A percentile compares a stretch with the other conserved stretches of the same genome.
Evolutionary conservation across 1,140 invertebrate species (phyloP).

Genomic region (Anoplolepis gracilipes): DNA sequence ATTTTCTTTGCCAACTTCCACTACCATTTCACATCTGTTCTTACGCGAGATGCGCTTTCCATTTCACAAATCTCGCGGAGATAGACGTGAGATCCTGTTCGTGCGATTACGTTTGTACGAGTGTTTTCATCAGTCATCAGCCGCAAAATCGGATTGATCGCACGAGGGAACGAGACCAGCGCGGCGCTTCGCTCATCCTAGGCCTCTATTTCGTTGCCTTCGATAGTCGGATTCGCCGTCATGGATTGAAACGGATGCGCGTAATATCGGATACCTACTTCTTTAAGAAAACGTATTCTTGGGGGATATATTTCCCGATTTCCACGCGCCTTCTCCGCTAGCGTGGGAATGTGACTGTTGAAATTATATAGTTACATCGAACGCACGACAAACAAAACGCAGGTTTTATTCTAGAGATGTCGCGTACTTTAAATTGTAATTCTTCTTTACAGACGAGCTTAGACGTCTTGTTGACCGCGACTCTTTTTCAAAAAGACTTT

Average conservation of each 20-base stretch:
- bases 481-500: background rate
- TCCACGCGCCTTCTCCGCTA: background rate
- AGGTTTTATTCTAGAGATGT: background rate
- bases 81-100: constrained; percentile 26
- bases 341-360: constrained; percentile 57
- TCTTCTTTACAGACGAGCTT: constrained; percentile 1
- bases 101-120: background rate
- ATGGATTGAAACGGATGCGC: constrained; percentile 42
- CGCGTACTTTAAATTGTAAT: constrained; percentile 13
- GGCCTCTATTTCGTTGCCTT: constrained; percentile 1
- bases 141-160: constrained; percentile 45
- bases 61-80: background rate
- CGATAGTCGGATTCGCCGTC: background rate
- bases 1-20: background rate
- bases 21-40: background rate
- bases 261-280: constrained; percentile 8
- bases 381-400: constrained; percentile 10
- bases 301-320: constrained; percentile 9
- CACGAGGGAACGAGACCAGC: background rate
- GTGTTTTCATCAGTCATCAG: constrained; percentile 37
- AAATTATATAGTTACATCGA: constrained; percentile 48
- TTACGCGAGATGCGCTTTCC: no score
- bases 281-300: constrained; percentile 1
- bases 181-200: background rate
- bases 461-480: no score